phyloP scores from a whole-genome alignment of 2,113 vertebrate species.

The Tauraco erythrolophus region DNA sequence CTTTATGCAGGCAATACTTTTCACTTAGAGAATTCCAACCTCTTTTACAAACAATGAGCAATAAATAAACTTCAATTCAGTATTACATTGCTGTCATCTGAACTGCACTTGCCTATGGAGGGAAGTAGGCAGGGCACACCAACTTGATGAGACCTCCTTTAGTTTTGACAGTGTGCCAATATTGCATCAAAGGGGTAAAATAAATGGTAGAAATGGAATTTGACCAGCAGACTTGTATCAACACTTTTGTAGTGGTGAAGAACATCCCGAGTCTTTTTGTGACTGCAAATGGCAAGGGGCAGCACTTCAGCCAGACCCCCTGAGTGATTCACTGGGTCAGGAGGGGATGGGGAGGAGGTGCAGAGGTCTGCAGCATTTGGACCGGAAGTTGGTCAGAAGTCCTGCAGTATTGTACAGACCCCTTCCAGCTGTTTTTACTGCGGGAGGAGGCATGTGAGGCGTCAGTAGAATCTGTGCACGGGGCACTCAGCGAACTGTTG shows the following conservation, averaged over 20 bases:
- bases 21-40: neutral
- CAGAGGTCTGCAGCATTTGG: neutral
- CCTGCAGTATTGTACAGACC: neutral
- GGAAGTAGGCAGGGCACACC: neutral
- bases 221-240: neutral
- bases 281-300: neutral
- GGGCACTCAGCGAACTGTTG: neutral
- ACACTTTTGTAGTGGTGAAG: neutral
- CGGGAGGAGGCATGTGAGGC: neutral
- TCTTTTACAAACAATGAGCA: neutral
- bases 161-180: neutral
- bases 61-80: neutral
- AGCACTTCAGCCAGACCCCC: neutral
- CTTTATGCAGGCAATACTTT: neutral
- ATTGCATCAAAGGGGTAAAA: neutral
- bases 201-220: neutral
- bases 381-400: neutral
- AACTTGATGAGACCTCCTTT: neutral
- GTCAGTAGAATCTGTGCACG: rapidly evolving
- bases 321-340: neutral
- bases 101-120: neutral
- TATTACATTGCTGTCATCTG: neutral
- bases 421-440: neutral
- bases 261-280: neutral
- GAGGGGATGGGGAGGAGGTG: neutral